Conservation (phyloP, 2,888 invertebrate genomes). For the Mimachlamys varia region DNA sequence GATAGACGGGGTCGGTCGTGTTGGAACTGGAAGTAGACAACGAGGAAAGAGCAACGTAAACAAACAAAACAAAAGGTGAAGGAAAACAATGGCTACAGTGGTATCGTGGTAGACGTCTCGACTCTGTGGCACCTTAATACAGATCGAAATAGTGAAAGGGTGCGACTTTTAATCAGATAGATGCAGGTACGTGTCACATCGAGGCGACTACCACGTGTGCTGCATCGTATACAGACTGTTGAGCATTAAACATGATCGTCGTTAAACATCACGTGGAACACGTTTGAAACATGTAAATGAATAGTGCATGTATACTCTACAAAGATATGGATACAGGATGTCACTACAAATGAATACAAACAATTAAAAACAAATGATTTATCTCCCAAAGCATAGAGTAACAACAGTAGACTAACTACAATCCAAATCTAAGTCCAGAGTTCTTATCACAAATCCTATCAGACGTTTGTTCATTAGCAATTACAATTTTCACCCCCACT, state of each 20-base stretch:
- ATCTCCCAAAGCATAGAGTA: background rate
- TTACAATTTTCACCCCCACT: too few species aligned
- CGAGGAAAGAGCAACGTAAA: background rate
- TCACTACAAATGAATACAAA: background rate
- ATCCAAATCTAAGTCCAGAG: background rate
- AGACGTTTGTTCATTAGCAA: background rate
- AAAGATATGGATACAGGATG: background rate
- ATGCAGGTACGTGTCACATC: background rate
- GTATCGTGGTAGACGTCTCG: background rate
- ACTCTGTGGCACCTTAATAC: background rate
- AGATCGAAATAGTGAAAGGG: background rate
- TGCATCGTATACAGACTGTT: background rate
- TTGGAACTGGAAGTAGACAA: background rate
- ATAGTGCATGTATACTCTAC: too few species aligned
- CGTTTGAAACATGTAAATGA: background rate
- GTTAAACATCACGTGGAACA: background rate
- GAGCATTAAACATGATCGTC: background rate
- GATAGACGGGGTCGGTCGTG: background rate
- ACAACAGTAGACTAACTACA: background rate
- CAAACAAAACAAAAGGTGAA: slow-evolving; percentile 17
- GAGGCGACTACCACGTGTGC: slow-evolving; percentile 7
- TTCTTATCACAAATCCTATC: slow-evolving; percentile 6
- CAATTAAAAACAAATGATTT: background rate
- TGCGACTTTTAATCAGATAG: slow-evolving; percentile 14
- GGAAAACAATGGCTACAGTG: background rate